A percentile compares a stretch with the other conserved stretches of the same genome.
These are phyloP conservation scores for Drosophila orena DNA, from an alignment of 1,140 invertebrate species.

Conservation along the genomic window DNA sequence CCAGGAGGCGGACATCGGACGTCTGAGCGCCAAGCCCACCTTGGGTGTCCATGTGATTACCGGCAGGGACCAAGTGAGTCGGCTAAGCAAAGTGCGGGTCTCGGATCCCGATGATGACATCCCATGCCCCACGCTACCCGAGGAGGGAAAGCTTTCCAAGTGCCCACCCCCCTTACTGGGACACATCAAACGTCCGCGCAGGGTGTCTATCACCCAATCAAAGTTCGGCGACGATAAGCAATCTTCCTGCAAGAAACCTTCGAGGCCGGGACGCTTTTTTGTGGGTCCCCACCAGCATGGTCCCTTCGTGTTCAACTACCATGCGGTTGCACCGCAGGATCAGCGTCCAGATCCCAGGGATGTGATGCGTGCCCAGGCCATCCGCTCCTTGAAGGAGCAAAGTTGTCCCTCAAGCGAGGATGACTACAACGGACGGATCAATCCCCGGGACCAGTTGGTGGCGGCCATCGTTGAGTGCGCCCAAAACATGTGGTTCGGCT, in stretches of 20 bases:
- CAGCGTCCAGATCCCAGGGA: not conserved
- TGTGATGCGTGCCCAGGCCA: constrained; percentile 17
- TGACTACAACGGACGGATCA: constrained; percentile 2
- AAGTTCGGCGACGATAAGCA: not conserved
- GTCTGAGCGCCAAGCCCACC: not conserved
- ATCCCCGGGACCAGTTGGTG: constrained; percentile 20
- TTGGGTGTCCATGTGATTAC: constrained; percentile 11
- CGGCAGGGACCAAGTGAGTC: not conserved
- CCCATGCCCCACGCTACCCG: not conserved
- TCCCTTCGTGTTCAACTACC: constrained; percentile 34
- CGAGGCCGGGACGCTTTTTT: constrained; percentile 9
- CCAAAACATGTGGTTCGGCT: constrained; percentile 28
- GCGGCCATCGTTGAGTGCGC: constrained; percentile 33
- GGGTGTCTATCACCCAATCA: not conserved
- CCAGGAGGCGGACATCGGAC: constrained; percentile 15
- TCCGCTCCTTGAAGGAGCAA: constrained; percentile 3
- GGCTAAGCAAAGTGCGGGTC: not conserved
- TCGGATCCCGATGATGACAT: constrained; percentile 20
- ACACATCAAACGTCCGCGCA: not conserved
- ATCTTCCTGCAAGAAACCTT: not conserved
- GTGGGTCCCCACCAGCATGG: not conserved
- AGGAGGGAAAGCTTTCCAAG: constrained; percentile 1
- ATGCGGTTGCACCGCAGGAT: constrained; percentile 15
- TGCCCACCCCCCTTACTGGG: not conserved
- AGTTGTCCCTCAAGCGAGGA: constrained; percentile 2